These are phyloP conservation scores for Lepus oiostolus DNA, from an alignment of 2,797 vertebrate species.

Conservation along the genomic window DNA sequence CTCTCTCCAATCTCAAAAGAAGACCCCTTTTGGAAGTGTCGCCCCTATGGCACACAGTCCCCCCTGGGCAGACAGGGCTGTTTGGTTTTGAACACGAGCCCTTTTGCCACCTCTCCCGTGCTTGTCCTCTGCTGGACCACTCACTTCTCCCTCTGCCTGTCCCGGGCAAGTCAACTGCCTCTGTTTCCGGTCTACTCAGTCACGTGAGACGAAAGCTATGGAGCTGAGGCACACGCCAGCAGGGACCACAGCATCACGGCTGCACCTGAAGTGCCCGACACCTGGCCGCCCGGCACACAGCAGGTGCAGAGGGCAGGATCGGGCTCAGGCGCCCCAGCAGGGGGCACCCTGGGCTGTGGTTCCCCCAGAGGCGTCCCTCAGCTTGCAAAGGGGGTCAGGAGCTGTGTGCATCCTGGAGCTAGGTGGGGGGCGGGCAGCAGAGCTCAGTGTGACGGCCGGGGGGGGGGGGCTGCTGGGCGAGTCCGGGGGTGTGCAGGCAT, in stretches of 20 bases:
- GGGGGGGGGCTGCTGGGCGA: rapidly evolving
- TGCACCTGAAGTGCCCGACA: too few relatives aligned
- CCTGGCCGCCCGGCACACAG: neutral
- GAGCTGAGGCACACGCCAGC: neutral
- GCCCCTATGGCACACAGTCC: neutral
- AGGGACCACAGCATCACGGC: neutral
- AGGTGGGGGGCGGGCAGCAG: neutral
- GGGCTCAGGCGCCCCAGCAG: rapidly evolving
- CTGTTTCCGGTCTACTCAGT: neutral
- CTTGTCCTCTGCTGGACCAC: neutral
- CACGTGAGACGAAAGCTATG: neutral
- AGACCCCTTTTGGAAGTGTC: neutral
- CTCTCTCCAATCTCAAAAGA: neutral
- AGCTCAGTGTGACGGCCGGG: neutral
- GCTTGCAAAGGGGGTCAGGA: neutral
- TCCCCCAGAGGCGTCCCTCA: neutral
- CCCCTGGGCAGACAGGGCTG: neutral
- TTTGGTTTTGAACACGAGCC: neutral
- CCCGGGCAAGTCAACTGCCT: neutral
- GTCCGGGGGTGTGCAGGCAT: neutral
- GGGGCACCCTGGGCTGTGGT: neutral
- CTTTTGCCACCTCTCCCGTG: neutral
- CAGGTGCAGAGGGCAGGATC: neutral
- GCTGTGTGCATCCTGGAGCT: neutral
- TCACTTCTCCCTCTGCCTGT: neutral